Base-by-base conservation (phyloP, 2,797 vertebrate species). In the Brachymystax lenok region DNA sequence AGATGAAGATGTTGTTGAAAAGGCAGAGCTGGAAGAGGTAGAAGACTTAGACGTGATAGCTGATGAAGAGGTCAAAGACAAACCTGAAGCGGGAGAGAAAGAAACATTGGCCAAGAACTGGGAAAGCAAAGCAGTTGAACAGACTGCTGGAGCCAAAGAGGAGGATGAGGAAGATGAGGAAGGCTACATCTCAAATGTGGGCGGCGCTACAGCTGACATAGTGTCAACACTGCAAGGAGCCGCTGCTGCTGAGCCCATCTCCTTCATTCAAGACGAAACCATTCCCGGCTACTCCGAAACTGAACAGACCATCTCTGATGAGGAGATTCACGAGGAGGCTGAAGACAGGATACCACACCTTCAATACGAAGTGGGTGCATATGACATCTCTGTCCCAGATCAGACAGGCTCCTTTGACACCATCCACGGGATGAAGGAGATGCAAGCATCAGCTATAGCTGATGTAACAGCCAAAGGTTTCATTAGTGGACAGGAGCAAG, bases 271-370 rank as follows among this genome's bases (percentile, higher is more conserved):
- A 83, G 97, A 99, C 1, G 98, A 99, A 91, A 98, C 96, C 21
- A 99, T 99, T 79, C 98, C 98, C 0, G 97, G 96, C 76, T 99
- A 97, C 87, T 98, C 98, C 1, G 98, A 99, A 90, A 99, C 98
- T 0, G 98, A 99, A 77, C 98, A 99, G 89, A 99, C 98, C 30
- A 98, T 99, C 90, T 99, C 98, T 19, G 98, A 99, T 30, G 98
- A 99, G 81, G 98, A 99, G 92, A 99, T 99, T 79, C 97, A 99
- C 0, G 98, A 99, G 24, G 98, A 99, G 82, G 95, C 96, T 0
- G 98, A 99, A 82, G 98, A 98, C 81, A 95, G 96, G 79, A 95
- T 97, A 66, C 95, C 95, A 46, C 97, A 97, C 75, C 93, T 98
- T 75, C 96, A 96, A 24, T 96, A 98, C 8, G 96, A 98, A 56